Base-by-base conservation (phyloP, 2,888 invertebrate species). In the Drosophila demipolita region DNA sequence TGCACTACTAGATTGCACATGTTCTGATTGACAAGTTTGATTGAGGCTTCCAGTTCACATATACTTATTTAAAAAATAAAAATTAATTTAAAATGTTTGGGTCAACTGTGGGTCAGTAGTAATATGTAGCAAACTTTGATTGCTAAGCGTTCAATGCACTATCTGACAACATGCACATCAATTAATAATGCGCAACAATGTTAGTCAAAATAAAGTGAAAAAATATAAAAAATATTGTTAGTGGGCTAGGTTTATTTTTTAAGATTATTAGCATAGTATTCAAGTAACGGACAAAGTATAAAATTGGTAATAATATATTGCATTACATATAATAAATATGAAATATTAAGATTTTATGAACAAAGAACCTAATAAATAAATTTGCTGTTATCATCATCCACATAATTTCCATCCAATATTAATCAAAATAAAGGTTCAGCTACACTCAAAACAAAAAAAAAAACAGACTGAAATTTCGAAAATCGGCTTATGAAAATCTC, bases 81-180 rank as follows among this genome's bases (percentile, higher is more conserved):
- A 23, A 48, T 38, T 6, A 45, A 23, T 35, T 63, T 35, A 7
- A 8, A 15, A 40, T 36, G 36, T 49, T 38, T 53, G 33, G 52
- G 66, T 66, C 61, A 58, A 48, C 52, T n/a, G 59, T 59, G 64
- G 80, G 54, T 75, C 54, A 71, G 20, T 15, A n/a, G 49, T 60
- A 74, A 68, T 48, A 53, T 8, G 66, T 72, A 53, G 65, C 20
- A 45, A 20, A 7, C 20, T 12, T 20, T 7, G 57, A 72, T 72
- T 57, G 29, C 1, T 2, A 9, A 23, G 45, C 66, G 65, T 66
- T 76, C 55, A 79, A 69, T 58, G 65, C 35, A 59, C 48, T 26
- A n/a, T 38, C n/a, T 38, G 6, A 33, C 20, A 29, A 52, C 42
- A 17, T 38, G 23, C 26, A 40, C 50, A 26, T 20, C 4, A 32